Conservation (phyloP, 2,888 invertebrate species). For the Argyra leucocephala region DNA sequence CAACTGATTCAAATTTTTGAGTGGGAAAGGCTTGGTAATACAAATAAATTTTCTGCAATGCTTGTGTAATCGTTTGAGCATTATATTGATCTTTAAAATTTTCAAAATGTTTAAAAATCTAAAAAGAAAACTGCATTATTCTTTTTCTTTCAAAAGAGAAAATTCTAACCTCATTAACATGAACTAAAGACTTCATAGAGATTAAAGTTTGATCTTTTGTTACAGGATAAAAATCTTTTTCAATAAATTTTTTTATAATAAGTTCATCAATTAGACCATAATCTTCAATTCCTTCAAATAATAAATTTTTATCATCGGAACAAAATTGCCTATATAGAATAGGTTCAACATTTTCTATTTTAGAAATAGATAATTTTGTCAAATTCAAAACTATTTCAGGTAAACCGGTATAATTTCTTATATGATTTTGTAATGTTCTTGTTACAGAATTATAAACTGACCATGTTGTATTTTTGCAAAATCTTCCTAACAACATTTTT, state of each 20-base stretch:
- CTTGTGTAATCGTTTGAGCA: conserved; percentile 12
- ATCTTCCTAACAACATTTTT: no score
- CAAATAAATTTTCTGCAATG: conserved; percentile 8
- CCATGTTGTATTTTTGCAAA: no score
- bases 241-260: conserved; percentile 11
- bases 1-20: conserved; percentile 12
- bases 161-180: conserved; percentile 11
- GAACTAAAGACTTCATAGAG: conserved; percentile 7
- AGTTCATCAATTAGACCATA: conserved; percentile 8
- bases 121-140: no score
- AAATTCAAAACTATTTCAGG: no score
- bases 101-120: conserved; percentile 14
- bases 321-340: no score
- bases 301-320: neutral
- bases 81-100: neutral
- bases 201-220: conserved; percentile 14
- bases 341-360: no score
- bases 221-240: conserved; percentile 15
- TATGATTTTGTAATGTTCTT: no score
- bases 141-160: neutral
- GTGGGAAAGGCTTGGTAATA: neutral
- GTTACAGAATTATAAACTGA: no score
- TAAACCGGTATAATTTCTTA: no score
- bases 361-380: no score
- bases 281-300: neutral